Percentiles rank a stretch among this genome's conserved stretches.
Evolutionary conservation across 2,888 invertebrate species (phyloP).

Genomic region (Campaea margaritaria): DNA sequence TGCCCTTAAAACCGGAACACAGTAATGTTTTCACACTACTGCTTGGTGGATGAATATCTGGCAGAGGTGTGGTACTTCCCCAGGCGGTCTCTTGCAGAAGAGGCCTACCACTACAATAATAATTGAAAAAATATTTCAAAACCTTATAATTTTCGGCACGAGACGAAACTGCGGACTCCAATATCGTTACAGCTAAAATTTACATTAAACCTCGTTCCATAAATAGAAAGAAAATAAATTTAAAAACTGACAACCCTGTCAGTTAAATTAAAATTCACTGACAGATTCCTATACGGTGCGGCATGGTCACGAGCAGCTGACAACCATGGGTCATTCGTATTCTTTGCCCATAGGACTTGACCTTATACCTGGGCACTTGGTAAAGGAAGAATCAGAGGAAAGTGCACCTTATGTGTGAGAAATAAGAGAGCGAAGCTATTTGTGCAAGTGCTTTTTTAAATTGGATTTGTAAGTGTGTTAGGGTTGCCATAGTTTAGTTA

Average conservation of each 20-base stretch:
- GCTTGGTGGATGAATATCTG: too few species aligned
- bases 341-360: conserved; percentile 27
- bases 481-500: background rate
- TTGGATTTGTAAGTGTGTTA: background rate
- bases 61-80: too few species aligned
- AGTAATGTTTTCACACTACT: too few species aligned
- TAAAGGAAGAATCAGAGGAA: background rate
- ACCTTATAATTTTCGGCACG: too few species aligned
- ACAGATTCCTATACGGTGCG: conserved; percentile 14
- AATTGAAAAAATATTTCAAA: too few species aligned
- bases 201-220: background rate
- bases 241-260: conserved; percentile 17
- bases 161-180: too few species aligned
- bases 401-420: background rate
- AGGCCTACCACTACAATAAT: too few species aligned
- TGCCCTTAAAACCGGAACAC: too few species aligned
- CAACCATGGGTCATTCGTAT: conserved; percentile 37
- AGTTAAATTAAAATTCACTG: conserved; percentile 30
- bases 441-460: background rate
- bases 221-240: conserved; percentile 7
- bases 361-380: conserved; percentile 16
- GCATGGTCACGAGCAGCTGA: conserved; percentile 35
- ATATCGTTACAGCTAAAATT: too few species aligned
- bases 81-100: too few species aligned
- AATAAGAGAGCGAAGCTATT: background rate